phyloP scores from a whole-genome alignment of 1,140 invertebrate species.

The Megalopta genalis region DNA sequence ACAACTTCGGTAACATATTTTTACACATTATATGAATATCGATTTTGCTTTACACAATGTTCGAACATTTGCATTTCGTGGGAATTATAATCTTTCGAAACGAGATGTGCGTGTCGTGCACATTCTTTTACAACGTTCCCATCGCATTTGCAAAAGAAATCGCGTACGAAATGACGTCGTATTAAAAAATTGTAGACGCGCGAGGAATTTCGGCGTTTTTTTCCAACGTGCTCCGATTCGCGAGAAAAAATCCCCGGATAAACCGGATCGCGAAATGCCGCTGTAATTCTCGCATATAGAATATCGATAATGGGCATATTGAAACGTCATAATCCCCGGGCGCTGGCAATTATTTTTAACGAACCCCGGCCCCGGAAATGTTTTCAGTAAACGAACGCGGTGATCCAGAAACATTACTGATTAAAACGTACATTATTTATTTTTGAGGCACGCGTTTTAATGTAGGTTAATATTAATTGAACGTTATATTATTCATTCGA shows the following conservation, averaged over 20 bases:
- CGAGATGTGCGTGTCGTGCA: no score
- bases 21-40: no score
- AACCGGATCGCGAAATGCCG: not conserved
- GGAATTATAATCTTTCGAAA: no score
- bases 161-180: no score
- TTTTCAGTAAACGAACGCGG: constrained; percentile 7
- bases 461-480: constrained; percentile 18
- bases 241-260: no score
- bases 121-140: no score
- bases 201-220: no score
- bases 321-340: not conserved
- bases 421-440: constrained; percentile 7
- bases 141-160: no score
- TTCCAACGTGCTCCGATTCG: not conserved
- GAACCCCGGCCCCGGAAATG: not conserved
- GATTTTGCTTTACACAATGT: no score
- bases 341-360: constrained; percentile 8
- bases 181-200: no score
- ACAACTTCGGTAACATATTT: no score
- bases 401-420: not conserved
- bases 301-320: not conserved
- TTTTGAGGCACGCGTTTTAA: constrained; percentile 1
- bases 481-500: not conserved
- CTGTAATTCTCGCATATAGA: not conserved
- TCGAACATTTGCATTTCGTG: no score